Evolutionary conservation across 1,140 invertebrate genomes (phyloP), one percentile per base, ranked within the genome.

Genomic region (Drosophila erecta): DNA sequence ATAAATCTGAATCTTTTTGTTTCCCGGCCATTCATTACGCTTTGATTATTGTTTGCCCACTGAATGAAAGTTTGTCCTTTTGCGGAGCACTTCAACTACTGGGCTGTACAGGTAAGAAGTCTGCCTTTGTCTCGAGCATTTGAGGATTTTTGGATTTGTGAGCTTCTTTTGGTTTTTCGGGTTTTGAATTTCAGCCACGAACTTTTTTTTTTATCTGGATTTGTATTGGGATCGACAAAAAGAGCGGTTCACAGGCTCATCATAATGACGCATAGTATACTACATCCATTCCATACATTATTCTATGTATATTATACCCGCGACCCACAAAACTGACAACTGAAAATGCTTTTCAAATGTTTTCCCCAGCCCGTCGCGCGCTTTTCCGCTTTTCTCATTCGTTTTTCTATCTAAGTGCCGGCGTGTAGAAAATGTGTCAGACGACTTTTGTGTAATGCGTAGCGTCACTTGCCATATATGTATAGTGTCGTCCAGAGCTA

Each of bases 21-120:
- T 70, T 67, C 64, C 35, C 64, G 53, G 59, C 55, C 55, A 79
- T 75, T 75, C 60, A 67, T 79, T 84, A 79, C 53, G 55, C 15
- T 65, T 50, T 74, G 70, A 66, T 79, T 81, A 65, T 64, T 83
- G 74, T 78, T 81, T 81, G 56, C 40, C 30, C 33, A 24, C 38
- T 44, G 30, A 62, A 61, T 57, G 67, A 86, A 86, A 87, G 62
- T 73, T 85, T 80, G 78, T 85, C 81, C 81, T 86, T 85, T 85
- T 86, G 46, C 83, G 77, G 37, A 72, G 56, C 53, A 35, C 41
- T 35, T 49, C 17, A 35, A 33, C 41, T 44, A 72, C 24, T 14
- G 4, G 54, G 37, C 10, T 22, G n/a, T 30, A 70, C 56, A 73
- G 65, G 65, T 76, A 85, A 76, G 60, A 22, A 20, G n/a, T 44